Conservation (phyloP, 2,797 vertebrate genomes). For the Perodicticus potto region DNA sequence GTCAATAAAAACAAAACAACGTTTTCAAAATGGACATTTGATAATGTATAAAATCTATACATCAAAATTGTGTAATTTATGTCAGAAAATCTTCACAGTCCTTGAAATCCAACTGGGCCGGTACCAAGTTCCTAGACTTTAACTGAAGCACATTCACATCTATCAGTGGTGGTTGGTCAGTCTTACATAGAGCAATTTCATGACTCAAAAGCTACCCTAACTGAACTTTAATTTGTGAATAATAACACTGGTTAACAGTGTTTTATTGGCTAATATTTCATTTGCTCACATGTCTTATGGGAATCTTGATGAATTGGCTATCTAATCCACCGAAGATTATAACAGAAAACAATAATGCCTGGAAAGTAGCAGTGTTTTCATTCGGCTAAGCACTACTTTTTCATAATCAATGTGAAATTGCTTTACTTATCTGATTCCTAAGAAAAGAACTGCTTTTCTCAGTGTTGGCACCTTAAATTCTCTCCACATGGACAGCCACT, state of each 20-base stretch:
- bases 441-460: neutral
- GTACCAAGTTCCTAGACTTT: constrained; percentile 13
- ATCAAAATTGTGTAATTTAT: constrained; percentile 22
- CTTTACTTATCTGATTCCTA: constrained; percentile 25
- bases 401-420: constrained; percentile 31
- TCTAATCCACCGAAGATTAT: constrained; percentile 47
- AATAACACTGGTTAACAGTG: constrained; percentile 9
- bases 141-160: neutral
- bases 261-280: constrained; percentile 52
- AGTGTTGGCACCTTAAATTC: neutral
- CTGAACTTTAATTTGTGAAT: constrained; percentile 46
- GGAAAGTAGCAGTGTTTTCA: neutral
- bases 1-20: neutral
- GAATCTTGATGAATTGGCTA: constrained; percentile 42
- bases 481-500: neutral
- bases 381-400: neutral
- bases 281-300: constrained; percentile 57
- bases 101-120: neutral
- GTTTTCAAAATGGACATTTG: constrained; percentile 50
- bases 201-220: constrained; percentile 21
- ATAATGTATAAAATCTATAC: constrained; percentile 43
- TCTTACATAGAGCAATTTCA: constrained; percentile 25
- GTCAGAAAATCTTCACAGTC: neutral
- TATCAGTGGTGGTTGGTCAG: neutral
- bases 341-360: constrained; percentile 23